Evolutionary conservation across 2,888 invertebrate genomes (phyloP), one percentile per base, ranked within the genome.

Genomic region (Pyrrhia umbra): DNA sequence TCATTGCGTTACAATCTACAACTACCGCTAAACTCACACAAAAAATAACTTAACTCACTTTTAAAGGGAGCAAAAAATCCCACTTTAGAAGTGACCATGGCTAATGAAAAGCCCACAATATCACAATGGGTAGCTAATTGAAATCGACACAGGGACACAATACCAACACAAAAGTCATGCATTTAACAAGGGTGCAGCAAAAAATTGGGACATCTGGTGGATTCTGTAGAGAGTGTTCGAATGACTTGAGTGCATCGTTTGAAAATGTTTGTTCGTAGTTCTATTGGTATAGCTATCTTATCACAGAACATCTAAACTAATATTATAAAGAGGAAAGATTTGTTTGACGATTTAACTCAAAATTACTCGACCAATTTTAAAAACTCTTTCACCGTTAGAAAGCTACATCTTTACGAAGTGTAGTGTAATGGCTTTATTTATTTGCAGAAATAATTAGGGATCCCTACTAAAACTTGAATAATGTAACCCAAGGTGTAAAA

Each of bases 141-240:
- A 88, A 90, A 88, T 87, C 87, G 85, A 90, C 87, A 90, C 90
- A 83, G 66, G 30, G 72, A 27, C 78, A 77, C 60, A 77, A 64
- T 66, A 55, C 66, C 57, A 58, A 71, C 58, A 68, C 70, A 81
- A 82, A 80, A 65, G 42, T 62, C 23, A 18, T 39, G 43, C 60
- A 56, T 21, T 47, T 59, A 65, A 68, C 65, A 70, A 74, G 73
- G 66, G 62, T 54, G 51, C 39, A 34, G 73, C 81, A 89, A 90
- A 89, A 90, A 88, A 83, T 59, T 58, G 59, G 71, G 67, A 88
- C 90, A 91, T 90, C 91, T 91, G 91, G 85, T 69, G n/a, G 61
- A 64, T 55, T 65, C 27, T 23, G 34, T 25, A n/a, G 1, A 30
- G 13, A 8, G 4, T 55, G 58, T 78, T 57, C 70, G 69, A 30